Base-by-base conservation (phyloP, 2,113 vertebrate genomes). In the Pomatorhinus ruficollis region DNA sequence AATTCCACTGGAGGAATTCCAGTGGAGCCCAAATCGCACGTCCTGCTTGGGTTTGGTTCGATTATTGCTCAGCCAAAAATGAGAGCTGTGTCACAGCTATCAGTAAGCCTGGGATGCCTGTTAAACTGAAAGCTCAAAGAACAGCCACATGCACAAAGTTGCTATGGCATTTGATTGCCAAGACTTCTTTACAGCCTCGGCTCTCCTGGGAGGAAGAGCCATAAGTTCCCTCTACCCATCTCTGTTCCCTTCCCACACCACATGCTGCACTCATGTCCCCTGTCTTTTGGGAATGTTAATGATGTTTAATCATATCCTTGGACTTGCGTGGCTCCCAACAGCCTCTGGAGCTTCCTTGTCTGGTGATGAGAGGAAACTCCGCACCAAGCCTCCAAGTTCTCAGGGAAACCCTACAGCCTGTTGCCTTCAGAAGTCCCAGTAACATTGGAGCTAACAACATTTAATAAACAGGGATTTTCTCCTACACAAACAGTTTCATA, bases 401-500 rank as follows among this genome's bases (percentile, higher is more conserved):
- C 69, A 24, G 13, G 72, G 56, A 44, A 69, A 13, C 64, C 59
- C 24, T 30, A 2, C 24, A 22, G 74, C 57, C 50, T 61, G n/a
- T 76, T 82, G 63, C 66, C 33, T 25, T 54, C 90, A 54, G 78
- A 70, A 88, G 57, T 65, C 54, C 60, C 84, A 70, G 71, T 39
- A 69, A 61, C 2, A 1, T 3, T 63, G 59, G 71, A 69, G 50
- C 82, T 74, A 77, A 61, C 82, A 74, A 30, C 66, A 18, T 63
- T 77, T 88, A 80, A 90, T 95, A 90, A 95, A 77, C 27, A 65
- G 79, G 79, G 93, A 93, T 96, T 97, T 97, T 95, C 79, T 93
- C 42, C 75, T 90, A 56, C 42, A 66, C 82, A 90, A 88, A 71
- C 63, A 66, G 60, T 93, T 96, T 96, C 85, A 71, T 60, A 66